phyloP scores from a whole-genome alignment of 2,888 invertebrate species.

The Alcis repandata region DNA sequence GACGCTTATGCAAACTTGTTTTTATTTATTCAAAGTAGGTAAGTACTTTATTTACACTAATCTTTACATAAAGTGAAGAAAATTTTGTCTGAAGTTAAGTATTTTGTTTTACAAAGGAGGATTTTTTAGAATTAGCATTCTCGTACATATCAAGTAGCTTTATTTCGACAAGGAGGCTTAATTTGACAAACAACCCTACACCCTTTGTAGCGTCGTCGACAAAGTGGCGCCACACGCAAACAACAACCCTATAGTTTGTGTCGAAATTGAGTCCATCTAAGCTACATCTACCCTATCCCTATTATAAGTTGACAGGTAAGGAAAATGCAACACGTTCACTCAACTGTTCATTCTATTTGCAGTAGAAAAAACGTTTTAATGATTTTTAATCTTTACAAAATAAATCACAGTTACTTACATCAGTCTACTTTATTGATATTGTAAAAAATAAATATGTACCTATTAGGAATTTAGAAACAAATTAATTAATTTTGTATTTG shows the following conservation, averaged over 20 bases:
- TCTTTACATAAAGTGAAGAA: no score
- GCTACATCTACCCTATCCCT: conserved; percentile 35
- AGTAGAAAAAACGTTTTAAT: no score
- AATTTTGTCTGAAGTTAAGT: no score
- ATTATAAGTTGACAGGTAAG: background rate
- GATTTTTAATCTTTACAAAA: no score
- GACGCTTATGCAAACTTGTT: background rate
- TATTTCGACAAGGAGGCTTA: conserved; percentile 13
- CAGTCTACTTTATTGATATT: no score
- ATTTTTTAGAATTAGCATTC: background rate
- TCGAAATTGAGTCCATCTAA: conserved; percentile 47
- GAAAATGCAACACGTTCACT: background rate
- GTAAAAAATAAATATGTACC: no score
- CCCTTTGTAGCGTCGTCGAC: conserved; percentile 47
- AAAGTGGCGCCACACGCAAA: conserved; percentile 66
- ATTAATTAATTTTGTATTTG: no score
- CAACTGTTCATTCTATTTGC: background rate
- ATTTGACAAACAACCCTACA: conserved; percentile 19
- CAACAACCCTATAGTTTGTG: conserved; percentile 41
- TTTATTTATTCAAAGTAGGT: background rate
- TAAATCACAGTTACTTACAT: no score
- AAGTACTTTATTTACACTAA: background rate
- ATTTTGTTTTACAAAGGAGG: background rate
- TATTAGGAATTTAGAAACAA: no score
- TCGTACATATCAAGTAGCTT: background rate